Percentiles rank a stretch among this genome's conserved stretches.
Conservation (phyloP, 2,797 vertebrate genomes). For the Anabas testudineus region DNA sequence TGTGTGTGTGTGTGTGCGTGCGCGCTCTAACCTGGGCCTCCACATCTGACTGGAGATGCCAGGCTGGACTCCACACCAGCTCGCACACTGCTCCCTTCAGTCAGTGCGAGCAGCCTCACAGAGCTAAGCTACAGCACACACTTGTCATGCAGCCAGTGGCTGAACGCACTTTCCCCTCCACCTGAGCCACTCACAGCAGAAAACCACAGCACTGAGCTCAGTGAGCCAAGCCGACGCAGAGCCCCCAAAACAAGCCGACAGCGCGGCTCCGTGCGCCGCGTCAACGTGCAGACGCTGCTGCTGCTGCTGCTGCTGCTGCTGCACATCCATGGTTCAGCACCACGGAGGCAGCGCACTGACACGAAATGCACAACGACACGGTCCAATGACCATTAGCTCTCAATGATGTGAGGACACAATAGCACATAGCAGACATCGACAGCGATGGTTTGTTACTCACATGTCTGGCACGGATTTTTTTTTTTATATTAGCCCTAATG, state of each 20-base stretch:
- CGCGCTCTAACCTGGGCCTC: slow-evolving; percentile 74
- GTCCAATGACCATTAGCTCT: slow-evolving; percentile 49
- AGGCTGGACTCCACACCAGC: slow-evolving; percentile 42
- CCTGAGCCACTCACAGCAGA: slow-evolving; percentile 23
- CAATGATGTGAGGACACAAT: slow-evolving; percentile 36
- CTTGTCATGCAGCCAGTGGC: slow-evolving; percentile 14
- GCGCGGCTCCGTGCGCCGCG: slow-evolving; percentile 45
- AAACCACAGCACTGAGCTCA: slow-evolving; percentile 31
- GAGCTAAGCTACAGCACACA: slow-evolving; percentile 51
- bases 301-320: not conserved
- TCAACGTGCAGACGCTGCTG: slow-evolving; percentile 23
- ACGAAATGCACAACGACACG: slow-evolving; percentile 58
- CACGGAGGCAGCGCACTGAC: slow-evolving; percentile 40
- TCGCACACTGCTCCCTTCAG: slow-evolving; percentile 28
- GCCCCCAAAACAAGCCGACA: slow-evolving; percentile 51
- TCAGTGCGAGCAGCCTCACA: slow-evolving; percentile 49
- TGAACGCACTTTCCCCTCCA: slow-evolving; percentile 33
- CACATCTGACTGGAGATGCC: slow-evolving; percentile 71
- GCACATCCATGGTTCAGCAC: slow-evolving; percentile 29
- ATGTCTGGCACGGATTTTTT: slow-evolving; percentile 83
- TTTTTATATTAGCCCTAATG: slow-evolving; percentile 61
- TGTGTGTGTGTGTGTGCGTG: too few relatives aligned
- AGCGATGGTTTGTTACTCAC: slow-evolving; percentile 85
- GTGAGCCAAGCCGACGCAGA: slow-evolving; percentile 55
- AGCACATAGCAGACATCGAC: slow-evolving; percentile 57